Conservation (phyloP, 2,797 vertebrate genomes). For the Brachyrhaphis roseni region DNA sequence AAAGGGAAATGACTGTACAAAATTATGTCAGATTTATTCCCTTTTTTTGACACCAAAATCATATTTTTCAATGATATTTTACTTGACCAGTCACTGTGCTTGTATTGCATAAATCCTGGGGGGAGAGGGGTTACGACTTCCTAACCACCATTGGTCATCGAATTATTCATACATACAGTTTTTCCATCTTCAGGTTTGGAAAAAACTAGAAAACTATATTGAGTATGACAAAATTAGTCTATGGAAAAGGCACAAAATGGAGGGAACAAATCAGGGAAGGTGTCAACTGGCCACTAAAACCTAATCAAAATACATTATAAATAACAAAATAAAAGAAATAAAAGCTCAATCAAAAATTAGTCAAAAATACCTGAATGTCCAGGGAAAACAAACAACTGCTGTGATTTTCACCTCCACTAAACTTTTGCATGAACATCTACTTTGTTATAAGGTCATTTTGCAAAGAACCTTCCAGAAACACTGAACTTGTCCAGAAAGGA, state of each 20-base stretch:
- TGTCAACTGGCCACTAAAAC: background rate
- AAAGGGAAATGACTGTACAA: background rate
- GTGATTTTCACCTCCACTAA: constrained; percentile 37
- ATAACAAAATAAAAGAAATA: background rate
- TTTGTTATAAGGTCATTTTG: background rate
- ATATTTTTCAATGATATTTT: background rate
- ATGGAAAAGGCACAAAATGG: background rate
- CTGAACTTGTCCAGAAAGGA: background rate
- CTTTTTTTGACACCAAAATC: background rate
- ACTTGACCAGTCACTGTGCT: background rate
- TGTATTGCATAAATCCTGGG: background rate
- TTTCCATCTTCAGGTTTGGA: background rate
- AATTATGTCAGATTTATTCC: background rate
- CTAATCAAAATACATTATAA: background rate
- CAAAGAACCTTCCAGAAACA: background rate
- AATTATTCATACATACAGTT: background rate
- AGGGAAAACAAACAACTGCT: background rate
- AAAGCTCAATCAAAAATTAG: background rate
- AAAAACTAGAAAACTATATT: too few species aligned
- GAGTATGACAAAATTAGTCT: too few species aligned
- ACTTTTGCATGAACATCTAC: background rate
- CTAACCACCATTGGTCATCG: background rate
- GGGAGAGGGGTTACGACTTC: background rate
- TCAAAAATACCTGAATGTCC: background rate
- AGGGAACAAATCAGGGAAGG: background rate